Base-by-base conservation (phyloP, 2,888 invertebrate species). In the Anoplius nigerrimus region DNA sequence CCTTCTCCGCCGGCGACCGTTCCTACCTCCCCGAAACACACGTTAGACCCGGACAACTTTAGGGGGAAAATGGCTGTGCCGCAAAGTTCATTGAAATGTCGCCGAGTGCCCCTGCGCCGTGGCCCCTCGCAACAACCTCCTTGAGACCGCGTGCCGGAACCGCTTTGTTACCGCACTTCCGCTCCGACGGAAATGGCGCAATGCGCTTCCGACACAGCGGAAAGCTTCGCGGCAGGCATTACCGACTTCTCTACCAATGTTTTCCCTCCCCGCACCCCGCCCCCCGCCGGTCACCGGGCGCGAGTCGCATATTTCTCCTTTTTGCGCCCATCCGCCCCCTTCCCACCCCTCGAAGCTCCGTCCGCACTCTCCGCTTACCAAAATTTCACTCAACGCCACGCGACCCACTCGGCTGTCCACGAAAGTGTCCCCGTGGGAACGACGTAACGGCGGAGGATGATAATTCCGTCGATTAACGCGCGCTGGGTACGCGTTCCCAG, bases 51-150 rank as follows among this genome's bases (percentile, higher is more conserved):
- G 71, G 61, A 77, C 79, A 82, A 84, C 81, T 80, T 82, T 79
- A 59, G 62, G 69, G 67, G 60, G 70, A 79, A 80, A 84, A 83
- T 82, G 78, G 71, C 72, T 75, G 66, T 66, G 69, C 78, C 76
- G 70, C 78, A 85, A 85, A 86, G 86, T 86, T 85, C 82, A 84
- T 81, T 79, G 82, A 86, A 86, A 86, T 86, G 85, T 86, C 84
- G 76, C 72, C 68, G 78, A 66, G 65, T 65, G 54, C 66, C 69
- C 67, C 74, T 53, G 55, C 66, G 69, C 68, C 58, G 65, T 53
- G 55, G 63, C 63, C 57, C 69, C 62, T 65, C 69, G 71, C 74
- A 75, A 80, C 78, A 75, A 72, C 69, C 79, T 79, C 75, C 72
- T 77, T 76, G 78, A 72, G 80, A 75, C 78, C 78, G 80, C 76